phyloP scores from a whole-genome alignment of 2,888 invertebrate species.

The Sisyra terminalis region DNA sequence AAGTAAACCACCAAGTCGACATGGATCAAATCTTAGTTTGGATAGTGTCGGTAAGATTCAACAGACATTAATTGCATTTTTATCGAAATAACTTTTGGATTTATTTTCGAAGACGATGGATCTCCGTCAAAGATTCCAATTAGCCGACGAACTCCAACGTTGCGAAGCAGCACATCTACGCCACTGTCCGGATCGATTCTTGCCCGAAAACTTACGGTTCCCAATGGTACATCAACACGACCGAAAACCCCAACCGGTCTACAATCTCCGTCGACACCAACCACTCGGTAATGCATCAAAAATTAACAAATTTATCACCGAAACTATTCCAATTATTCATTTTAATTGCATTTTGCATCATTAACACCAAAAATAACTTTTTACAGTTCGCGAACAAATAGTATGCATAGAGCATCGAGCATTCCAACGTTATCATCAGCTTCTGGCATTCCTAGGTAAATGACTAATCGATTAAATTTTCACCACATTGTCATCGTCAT shows the following conservation, averaged over 20 bases:
- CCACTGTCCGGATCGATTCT: constrained; percentile 28
- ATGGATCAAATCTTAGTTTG: constrained; percentile 80
- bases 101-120: constrained; percentile 41
- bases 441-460: constrained; percentile 57
- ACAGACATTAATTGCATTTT: background rate
- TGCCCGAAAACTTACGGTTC: constrained; percentile 40
- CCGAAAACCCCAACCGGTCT: constrained; percentile 65
- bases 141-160: constrained; percentile 47
- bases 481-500: background rate
- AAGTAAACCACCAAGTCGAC: constrained; percentile 83
- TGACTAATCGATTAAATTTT: background rate
- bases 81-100: constrained; percentile 7
- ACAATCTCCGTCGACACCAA: constrained; percentile 52
- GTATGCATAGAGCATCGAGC: constrained; percentile 79
- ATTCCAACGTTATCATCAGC: constrained; percentile 70
- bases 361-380: constrained; percentile 33
- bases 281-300: constrained; percentile 42
- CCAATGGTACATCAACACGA: constrained; percentile 30
- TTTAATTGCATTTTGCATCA: constrained; percentile 11
- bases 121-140: constrained; percentile 72
- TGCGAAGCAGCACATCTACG: constrained; percentile 16
- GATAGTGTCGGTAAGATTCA: constrained; percentile 60
- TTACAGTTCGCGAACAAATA: constrained; percentile 33
- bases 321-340: background rate
- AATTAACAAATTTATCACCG: background rate